Base-by-base conservation (phyloP, 2,797 vertebrate genomes). In the Neomorphus geoffroyi region DNA sequence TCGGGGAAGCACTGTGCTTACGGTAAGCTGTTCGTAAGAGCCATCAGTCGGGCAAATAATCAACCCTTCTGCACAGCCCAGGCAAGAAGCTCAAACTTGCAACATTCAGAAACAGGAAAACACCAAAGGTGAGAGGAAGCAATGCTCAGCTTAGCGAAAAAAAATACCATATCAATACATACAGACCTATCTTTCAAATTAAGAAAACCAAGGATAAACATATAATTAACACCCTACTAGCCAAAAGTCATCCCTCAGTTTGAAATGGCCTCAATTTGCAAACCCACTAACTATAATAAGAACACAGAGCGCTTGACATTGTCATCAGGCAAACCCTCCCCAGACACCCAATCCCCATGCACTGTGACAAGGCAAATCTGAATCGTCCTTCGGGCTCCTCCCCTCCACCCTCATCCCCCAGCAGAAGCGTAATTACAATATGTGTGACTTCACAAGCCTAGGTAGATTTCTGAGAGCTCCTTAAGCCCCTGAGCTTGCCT, bases 1-100 rank as follows among this genome's bases (percentile, higher is more conserved):
- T 23, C 13, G 61, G 54, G 13, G 32, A 41, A 53, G 62, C 41
- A 37, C 48, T 0, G 4, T 9, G 13, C 27, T 50, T 2, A 19
- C 0, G 11, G 53, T 23, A 41, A 8, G 4, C 0, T 0, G 1
- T 8, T 71, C 43, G 19, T 2, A 16, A 74, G 18, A 92, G 18
- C 28, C 71, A 33, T 0, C 0, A 8, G 21, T 2, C 21, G 60
- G 64, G 48, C 24, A 89, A 78, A 60, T 2, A 45, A 56, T 5
- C 48, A 37, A 91, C 6, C n/a, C 21, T 30, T 28, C 72, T 33
- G 13, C 54, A 26, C 17, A 73, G 64, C 28, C 65, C 66, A 37
- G 16, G 6, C 21, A 41, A 48, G 41, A 71, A 64, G 26, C 48
- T 57, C 35, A 51, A n/a, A 21, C 18, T 5, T 21, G 23, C 18